These are phyloP conservation scores for Phalacrocorax aristotelis DNA, from an alignment of 2,113 vertebrate genomes.

Conservation along the genomic window DNA sequence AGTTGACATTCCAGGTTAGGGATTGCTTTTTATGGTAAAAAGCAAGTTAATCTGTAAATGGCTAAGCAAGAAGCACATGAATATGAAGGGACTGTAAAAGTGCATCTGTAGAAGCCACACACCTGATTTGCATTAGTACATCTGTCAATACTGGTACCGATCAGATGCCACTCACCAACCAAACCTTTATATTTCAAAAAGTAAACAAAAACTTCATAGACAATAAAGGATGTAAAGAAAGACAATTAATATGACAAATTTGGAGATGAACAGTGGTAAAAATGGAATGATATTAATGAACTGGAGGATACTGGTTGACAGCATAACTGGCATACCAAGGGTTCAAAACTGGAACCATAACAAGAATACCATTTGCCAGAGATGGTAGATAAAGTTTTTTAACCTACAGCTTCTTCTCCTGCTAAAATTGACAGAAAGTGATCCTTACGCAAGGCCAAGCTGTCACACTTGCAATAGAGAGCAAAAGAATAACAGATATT, in stretches of 20 bases:
- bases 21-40: background rate
- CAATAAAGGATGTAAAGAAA: background rate
- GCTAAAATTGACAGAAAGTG: background rate
- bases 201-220: background rate
- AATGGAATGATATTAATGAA: background rate
- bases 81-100: background rate
- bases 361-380: background rate
- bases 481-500: background rate
- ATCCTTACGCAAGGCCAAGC: background rate
- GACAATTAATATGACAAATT: background rate
- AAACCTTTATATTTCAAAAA: background rate
- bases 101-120: background rate
- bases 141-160: background rate
- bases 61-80: background rate
- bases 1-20: background rate
- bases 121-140: background rate
- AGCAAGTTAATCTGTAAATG: background rate
- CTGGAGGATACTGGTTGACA: background rate
- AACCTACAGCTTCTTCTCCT: background rate
- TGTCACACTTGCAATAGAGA: background rate
- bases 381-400: background rate
- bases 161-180: background rate
- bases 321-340: background rate
- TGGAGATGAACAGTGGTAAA: background rate
- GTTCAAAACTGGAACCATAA: background rate